These are phyloP conservation scores for Luehdorfia chinensis DNA, from an alignment of 1,140 invertebrate genomes.

Conservation along the genomic window DNA sequence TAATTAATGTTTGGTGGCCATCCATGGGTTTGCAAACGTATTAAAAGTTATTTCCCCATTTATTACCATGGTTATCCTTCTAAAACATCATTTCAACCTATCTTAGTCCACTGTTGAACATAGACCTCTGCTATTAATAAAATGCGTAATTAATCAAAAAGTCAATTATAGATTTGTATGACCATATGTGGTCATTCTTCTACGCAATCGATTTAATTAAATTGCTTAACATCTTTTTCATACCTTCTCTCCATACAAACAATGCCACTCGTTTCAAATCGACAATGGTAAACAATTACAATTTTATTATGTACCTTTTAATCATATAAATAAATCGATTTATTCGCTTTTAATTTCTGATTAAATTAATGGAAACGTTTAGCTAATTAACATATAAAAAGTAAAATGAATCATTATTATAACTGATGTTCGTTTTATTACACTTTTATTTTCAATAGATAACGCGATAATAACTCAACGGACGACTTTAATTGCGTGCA, in stretches of 20 bases:
- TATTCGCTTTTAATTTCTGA: neutral
- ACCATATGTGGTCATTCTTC: no score
- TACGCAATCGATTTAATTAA: no score
- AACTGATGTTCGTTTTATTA: constrained; percentile 5
- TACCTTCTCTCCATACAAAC: neutral
- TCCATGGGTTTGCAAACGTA: no score
- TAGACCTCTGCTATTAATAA: no score
- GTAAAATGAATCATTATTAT: constrained; percentile 1
- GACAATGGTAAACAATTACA: constrained; percentile 2
- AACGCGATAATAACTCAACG: neutral
- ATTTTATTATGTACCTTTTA: constrained; percentile 2
- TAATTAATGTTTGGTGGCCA: no score
- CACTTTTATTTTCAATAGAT: neutral
- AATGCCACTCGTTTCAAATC: constrained; percentile 4
- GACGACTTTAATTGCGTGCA: neutral
- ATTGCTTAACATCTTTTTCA: neutral
- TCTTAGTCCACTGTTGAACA: no score
- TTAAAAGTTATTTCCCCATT: no score
- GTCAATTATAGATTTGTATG: no score
- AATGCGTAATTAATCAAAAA: no score
- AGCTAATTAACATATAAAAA: constrained; percentile 6
- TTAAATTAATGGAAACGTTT: constrained; percentile 6
- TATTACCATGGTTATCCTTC: no score
- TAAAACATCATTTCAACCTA: no score
- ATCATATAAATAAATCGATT: constrained; percentile 8